Evolutionary conservation across 2,888 invertebrate species (phyloP), one percentile per base, ranked within the genome.

Genomic region (Agrochola litura): DNA sequence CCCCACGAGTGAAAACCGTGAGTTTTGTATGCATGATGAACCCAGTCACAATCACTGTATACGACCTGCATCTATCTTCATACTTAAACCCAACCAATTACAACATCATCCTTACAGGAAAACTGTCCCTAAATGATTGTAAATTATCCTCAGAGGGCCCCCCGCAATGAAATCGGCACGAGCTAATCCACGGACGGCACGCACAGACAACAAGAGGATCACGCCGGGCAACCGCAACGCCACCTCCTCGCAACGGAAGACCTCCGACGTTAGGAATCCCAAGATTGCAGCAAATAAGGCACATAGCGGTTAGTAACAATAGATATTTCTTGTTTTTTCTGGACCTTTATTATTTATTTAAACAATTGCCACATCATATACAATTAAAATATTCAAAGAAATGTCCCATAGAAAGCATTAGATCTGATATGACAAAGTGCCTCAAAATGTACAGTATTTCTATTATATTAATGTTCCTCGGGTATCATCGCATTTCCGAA

Each of bases 161-260:
- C 93, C 95, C 49, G 77, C 92, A 3, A 89, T 96, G 91, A 96
- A 95, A 84, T 96, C 97, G 16, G 96, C 96, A 30, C 92, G 95
- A 63, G 93, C 93, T 87, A 95, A 96, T 85, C 89, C 93, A 4
- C 77, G 88, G 43, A 87, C 74, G 12, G 67, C 83, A 6, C 91
- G 95, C 69, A 92, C 90, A 82, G 95, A 95, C 88, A 90, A 86
- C 87, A 96, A 94, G 89, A 95, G 94, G 85, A 89, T 92, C 6
- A 87, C 93, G 14, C 83, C 92, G 0, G 91, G 85, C 90, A 90
- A 54, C 61, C 90, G 95, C 52, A 94, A 92, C 88, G 92, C 96
- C 37, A 93, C 95, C 83, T 93, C 95, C 30, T 95, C 96, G 46
- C 95, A 95, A 79, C 86, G 96, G 79, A 95, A 93, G 87, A 92